phyloP scores from a whole-genome alignment of 2,888 invertebrate genomes.

The Anthophora plumipes region DNA sequence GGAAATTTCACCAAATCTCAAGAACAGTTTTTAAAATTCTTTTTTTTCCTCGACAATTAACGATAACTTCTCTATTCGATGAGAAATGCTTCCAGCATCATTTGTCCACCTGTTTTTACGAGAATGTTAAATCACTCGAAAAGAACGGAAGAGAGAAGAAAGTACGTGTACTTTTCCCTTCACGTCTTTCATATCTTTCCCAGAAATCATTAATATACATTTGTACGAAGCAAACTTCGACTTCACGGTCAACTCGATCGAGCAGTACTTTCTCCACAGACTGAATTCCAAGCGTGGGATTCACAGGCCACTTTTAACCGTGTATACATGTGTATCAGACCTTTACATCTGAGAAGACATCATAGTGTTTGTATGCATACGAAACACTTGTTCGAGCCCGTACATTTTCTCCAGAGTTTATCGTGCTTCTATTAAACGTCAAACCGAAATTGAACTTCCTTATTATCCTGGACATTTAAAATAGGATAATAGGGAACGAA shows the following conservation, averaged over 20 bases:
- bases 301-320: slow-evolving; percentile 39
- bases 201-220: slow-evolving; percentile 77
- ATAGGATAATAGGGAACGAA: background rate
- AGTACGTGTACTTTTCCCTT: background rate
- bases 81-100: background rate
- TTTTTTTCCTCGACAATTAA: background rate
- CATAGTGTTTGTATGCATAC: slow-evolving; percentile 16
- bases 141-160: background rate
- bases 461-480: background rate
- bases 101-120: background rate
- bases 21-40: slow-evolving; percentile 28
- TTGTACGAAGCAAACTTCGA: slow-evolving; percentile 70
- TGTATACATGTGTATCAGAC: slow-evolving; percentile 14
- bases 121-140: background rate
- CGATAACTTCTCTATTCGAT: background rate
- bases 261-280: slow-evolving; percentile 77
- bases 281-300: slow-evolving; percentile 76
- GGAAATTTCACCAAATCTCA: slow-evolving; percentile 23
- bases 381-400: slow-evolving; percentile 29
- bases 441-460: background rate
- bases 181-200: slow-evolving; percentile 1
- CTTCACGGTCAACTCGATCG: slow-evolving; percentile 73
- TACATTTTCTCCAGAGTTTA: slow-evolving; percentile 11
- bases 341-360: slow-evolving; percentile 24
- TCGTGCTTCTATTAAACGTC: background rate